Conservation (phyloP, 2,113 vertebrate species). For the Pelodiscus sinensis region DNA sequence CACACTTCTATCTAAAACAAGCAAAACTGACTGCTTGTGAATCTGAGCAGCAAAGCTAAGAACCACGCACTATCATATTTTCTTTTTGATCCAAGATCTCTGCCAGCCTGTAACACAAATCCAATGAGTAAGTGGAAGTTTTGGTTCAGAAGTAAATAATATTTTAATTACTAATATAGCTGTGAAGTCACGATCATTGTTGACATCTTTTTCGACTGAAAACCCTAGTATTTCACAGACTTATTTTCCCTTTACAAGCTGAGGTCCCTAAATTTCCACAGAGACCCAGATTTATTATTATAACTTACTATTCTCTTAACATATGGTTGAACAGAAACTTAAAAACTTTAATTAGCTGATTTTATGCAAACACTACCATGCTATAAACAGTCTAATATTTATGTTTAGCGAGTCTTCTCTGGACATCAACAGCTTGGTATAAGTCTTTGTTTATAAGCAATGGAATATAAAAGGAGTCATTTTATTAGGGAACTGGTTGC, state of each 20-base stretch:
- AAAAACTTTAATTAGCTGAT: neutral
- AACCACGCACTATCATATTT: neutral
- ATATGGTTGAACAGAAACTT: neutral
- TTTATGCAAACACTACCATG: neutral
- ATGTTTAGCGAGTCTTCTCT: neutral
- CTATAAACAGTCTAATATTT: slow-evolving; percentile 37
- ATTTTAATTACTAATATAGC: neutral
- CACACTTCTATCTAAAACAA: neutral
- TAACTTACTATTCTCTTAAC: neutral
- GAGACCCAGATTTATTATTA: neutral
- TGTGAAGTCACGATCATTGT: neutral
- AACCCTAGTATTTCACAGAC: neutral
- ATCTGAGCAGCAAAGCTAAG: neutral
- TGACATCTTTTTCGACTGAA: neutral
- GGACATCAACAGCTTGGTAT: neutral
- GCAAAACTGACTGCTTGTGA: neutral
- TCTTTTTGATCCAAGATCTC: neutral
- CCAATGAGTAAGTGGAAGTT: neutral
- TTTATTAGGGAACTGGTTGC: neutral
- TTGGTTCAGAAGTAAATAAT: neutral
- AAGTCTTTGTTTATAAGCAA: neutral
- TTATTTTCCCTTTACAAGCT: neutral
- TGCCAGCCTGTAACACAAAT: neutral
- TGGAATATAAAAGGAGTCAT: neutral
- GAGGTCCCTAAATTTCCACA: neutral